Evolutionary conservation across 2,113 vertebrate genomes (phyloP).

Genomic region (Scalopus aquaticus): DNA sequence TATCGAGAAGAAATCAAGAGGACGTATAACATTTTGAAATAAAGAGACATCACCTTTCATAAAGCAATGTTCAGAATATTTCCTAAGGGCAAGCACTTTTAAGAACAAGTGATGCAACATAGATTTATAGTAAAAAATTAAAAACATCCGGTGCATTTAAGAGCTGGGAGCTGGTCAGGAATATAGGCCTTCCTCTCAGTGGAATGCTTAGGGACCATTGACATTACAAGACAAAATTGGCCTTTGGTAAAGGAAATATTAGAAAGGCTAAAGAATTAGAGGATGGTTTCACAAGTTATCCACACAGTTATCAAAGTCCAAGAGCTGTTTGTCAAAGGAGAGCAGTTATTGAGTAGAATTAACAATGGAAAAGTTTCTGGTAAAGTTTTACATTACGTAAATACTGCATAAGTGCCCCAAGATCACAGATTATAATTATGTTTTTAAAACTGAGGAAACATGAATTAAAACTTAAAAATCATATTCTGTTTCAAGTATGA

Average conservation of each 20-base stretch:
- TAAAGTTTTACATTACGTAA: neutral
- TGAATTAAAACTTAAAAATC: neutral
- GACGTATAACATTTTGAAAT: neutral
- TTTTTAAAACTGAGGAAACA: neutral
- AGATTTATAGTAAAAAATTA: conserved; percentile 28
- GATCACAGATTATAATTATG: neutral
- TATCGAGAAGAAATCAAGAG: neutral
- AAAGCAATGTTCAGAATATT: neutral
- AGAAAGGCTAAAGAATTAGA: neutral
- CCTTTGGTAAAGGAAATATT: neutral
- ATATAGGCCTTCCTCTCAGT: neutral
- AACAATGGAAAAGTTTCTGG: neutral
- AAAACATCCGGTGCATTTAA: neutral
- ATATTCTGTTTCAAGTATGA: neutral
- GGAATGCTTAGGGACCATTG: neutral
- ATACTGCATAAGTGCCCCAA: neutral
- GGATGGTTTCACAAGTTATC: neutral
- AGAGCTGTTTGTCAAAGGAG: neutral
- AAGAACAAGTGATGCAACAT: neutral
- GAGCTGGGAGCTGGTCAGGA: neutral
- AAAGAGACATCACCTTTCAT: neutral
- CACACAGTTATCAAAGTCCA: neutral
- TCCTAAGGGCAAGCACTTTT: neutral
- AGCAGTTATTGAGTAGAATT: neutral
- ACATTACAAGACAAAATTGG: neutral